Conservation (phyloP, 2,113 vertebrate species). For the Pionites leucogaster region DNA sequence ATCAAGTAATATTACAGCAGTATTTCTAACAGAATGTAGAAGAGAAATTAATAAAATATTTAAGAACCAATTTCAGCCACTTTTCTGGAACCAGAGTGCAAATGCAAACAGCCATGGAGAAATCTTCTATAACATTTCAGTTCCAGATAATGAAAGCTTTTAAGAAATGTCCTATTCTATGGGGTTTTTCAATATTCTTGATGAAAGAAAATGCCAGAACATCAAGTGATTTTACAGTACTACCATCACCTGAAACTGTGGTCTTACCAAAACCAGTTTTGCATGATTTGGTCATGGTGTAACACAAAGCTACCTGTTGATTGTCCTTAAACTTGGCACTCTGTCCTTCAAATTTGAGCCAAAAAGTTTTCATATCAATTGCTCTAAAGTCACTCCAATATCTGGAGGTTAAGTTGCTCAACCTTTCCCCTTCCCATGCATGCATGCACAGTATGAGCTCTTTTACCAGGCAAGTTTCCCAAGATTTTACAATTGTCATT, state of each 20-base stretch:
- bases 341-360: background rate
- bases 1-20: background rate
- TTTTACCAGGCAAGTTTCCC: conserved; percentile 10
- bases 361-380: background rate
- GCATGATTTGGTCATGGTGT: background rate
- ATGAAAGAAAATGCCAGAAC: background rate
- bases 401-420: background rate
- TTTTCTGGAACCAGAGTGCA: background rate
- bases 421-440: background rate
- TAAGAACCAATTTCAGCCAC: background rate
- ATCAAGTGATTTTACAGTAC: background rate
- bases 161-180: background rate
- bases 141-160: background rate
- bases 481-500: conserved; percentile 28
- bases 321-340: background rate
- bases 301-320: background rate
- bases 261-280: background rate
- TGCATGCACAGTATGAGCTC: background rate
- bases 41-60: background rate
- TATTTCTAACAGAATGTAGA: background rate
- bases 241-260: background rate
- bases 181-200: background rate
- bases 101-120: background rate
- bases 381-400: background rate
- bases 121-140: background rate